phyloP scores from a whole-genome alignment of 2,797 vertebrate species.

The Yasuhikotakia modesta region DNA sequence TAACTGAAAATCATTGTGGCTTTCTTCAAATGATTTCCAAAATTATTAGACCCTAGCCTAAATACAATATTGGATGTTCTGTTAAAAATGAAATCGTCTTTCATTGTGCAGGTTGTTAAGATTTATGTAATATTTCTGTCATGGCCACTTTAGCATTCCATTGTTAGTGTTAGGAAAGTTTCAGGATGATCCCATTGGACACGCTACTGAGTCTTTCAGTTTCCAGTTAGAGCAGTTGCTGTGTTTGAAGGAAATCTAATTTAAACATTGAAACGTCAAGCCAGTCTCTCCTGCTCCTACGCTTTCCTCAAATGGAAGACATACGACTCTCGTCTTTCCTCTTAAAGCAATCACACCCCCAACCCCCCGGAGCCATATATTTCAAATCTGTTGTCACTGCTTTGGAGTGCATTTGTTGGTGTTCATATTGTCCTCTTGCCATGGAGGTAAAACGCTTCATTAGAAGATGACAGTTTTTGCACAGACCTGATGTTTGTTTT shows the following conservation, averaged over 20 bases:
- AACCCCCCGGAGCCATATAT: conserved; percentile 57
- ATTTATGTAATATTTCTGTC: conserved; percentile 13
- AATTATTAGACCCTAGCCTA: neutral
- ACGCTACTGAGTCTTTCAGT: conserved; percentile 58
- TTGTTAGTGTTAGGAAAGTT: conserved; percentile 43
- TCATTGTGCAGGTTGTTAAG: conserved; percentile 6
- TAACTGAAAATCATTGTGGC: neutral
- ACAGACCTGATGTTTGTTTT: conserved; percentile 60
- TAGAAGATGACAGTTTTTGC: conserved; percentile 63
- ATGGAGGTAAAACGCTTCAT: conserved; percentile 65
- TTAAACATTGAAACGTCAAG: conserved; percentile 70
- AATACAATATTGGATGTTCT: conserved; percentile 11
- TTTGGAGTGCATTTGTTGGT: conserved; percentile 35
- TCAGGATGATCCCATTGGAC: conserved; percentile 54
- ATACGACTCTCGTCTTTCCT: conserved; percentile 66
- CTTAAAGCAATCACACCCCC: conserved; percentile 59
- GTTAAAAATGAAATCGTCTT: conserved; percentile 16
- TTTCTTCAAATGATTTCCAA: neutral
- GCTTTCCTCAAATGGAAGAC: conserved; percentile 61
- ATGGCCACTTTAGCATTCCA: conserved; percentile 27
- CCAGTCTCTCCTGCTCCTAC: conserved; percentile 52
- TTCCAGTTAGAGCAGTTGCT: conserved; percentile 58
- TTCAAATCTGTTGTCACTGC: conserved; percentile 56
- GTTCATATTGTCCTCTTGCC: conserved; percentile 46
- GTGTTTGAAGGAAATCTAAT: conserved; percentile 66